These are phyloP conservation scores for Rousettus madagascariensis DNA, from an alignment of 2,797 vertebrate species.

Conservation along the genomic window DNA sequence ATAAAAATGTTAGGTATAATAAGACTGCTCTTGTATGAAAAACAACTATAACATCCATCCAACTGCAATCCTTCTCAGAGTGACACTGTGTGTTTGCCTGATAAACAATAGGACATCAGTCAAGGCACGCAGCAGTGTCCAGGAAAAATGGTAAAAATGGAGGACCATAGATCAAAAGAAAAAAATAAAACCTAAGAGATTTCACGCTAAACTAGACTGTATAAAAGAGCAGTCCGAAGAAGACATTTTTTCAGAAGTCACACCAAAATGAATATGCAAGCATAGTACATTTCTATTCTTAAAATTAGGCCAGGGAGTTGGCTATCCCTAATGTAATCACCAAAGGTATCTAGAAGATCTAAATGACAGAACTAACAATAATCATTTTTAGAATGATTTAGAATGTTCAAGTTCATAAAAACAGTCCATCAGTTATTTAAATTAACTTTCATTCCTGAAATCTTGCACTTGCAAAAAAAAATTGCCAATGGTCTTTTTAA, in stretches of 20 bases:
- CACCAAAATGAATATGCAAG: background rate
- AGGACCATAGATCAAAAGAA: background rate
- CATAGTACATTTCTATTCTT: background rate
- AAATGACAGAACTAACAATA: background rate
- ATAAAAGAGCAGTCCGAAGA: background rate
- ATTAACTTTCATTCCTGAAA: constrained; percentile 36
- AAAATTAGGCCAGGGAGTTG: background rate
- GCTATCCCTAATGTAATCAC: background rate
- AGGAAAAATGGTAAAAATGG: background rate
- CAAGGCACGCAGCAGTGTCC: background rate
- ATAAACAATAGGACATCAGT: background rate
- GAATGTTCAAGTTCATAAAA: background rate
- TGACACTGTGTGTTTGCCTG: background rate
- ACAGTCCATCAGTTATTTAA: background rate
- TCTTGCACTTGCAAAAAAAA: background rate
- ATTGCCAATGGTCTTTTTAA: background rate
- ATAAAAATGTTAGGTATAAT: background rate
- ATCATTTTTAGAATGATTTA: background rate
- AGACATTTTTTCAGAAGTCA: background rate
- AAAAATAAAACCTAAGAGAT: constrained; percentile 9
- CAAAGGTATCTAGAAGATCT: background rate
- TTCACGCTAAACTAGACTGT: background rate
- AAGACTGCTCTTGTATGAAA: background rate
- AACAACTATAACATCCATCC: background rate
- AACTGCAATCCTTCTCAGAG: background rate